Conservation (phyloP, 53 echinoderm and acorn worm species). For the Pentamera pediparva region DNA sequence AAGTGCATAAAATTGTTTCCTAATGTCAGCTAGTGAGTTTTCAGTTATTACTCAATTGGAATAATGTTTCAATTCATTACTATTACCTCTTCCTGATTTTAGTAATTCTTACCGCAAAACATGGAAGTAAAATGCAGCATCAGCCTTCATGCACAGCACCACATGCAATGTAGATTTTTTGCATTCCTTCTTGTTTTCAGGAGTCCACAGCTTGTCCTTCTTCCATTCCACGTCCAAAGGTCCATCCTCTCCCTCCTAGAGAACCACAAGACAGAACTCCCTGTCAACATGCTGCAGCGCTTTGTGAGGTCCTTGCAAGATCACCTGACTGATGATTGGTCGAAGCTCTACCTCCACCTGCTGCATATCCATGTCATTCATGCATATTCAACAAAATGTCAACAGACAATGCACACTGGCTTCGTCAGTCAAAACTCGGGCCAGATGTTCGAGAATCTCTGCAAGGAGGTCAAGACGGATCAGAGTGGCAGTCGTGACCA, state of each 20-base stretch:
- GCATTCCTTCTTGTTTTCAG: background rate
- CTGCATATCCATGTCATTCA: conserved; percentile 7
- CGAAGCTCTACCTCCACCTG: conserved; percentile 7
- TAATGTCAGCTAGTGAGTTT: no score
- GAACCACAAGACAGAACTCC: conserved; percentile 17
- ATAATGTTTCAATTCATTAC: no score
- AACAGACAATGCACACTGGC: background rate
- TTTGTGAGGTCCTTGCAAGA: background rate
- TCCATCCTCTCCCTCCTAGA: background rate
- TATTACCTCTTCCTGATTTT: background rate
- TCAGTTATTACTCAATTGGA: no score
- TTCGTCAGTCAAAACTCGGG: conserved; percentile 3
- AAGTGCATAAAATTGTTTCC: no score
- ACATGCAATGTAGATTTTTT: background rate
- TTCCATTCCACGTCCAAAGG: background rate
- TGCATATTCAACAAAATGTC: background rate
- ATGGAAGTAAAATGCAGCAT: background rate
- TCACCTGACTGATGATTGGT: conserved; percentile 9
- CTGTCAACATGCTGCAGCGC: background rate
- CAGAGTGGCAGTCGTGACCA: no score
- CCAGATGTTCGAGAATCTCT: background rate
- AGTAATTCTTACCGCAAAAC: background rate
- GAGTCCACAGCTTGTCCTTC: background rate
- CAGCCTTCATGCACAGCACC: background rate
- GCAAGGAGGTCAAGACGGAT: background rate